A percentile compares a stretch with the other conserved stretches of the same genome.
These are phyloP conservation scores for Cyanistes caeruleus DNA, from an alignment of 2,113 vertebrate genomes.

Conservation along the genomic window DNA sequence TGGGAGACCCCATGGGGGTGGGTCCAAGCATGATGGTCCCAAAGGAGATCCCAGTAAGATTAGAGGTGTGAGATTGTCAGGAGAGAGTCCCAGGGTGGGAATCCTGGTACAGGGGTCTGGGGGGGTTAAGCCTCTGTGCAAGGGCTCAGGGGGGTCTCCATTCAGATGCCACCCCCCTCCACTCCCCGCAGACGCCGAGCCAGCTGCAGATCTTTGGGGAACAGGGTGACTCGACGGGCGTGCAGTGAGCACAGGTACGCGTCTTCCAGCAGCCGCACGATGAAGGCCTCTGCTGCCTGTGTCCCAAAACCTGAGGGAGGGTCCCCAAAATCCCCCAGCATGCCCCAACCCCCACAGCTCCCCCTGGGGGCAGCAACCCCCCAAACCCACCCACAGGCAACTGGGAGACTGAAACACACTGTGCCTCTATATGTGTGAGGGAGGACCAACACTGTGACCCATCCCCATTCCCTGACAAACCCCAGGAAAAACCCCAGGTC, in stretches of 20 bases:
- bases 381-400: not conserved
- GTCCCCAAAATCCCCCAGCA: not conserved
- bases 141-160: not conserved
- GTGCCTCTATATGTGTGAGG: not conserved
- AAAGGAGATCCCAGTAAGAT: not conserved
- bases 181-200: not conserved
- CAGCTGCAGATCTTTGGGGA: not conserved
- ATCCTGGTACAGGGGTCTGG: not conserved
- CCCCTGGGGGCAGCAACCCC: rapidly evolving
- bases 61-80: not conserved
- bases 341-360: not conserved
- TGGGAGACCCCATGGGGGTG: not conserved
- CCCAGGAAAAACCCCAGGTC: too few relatives aligned
- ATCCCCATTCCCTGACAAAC: not conserved
- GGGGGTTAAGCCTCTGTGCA: not conserved
- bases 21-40: not conserved
- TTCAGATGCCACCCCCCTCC: not conserved
- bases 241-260: not conserved
- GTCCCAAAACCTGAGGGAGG: not conserved
- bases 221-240: not conserved
- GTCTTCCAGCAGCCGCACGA: not conserved
- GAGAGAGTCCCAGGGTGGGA: too few relatives aligned
- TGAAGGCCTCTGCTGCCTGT: not conserved
- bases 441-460: not conserved
- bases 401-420: not conserved